phyloP scores from a whole-genome alignment of 2,797 vertebrate genomes.

The Pelobates cultripes region DNA sequence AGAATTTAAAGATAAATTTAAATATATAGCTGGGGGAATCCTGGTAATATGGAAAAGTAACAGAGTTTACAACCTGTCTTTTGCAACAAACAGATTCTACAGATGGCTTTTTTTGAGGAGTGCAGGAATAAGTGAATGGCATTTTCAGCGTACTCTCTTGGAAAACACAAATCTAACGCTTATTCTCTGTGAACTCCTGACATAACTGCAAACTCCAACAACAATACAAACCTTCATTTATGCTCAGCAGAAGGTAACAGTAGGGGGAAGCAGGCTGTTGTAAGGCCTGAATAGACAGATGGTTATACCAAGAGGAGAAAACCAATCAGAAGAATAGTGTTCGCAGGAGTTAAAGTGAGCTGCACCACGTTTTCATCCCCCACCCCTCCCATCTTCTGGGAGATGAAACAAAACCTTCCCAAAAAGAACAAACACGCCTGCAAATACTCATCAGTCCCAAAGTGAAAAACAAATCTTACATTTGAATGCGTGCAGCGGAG shows the following conservation, averaged over 20 bases:
- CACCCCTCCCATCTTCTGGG: slow-evolving; percentile 14
- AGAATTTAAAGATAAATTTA: too few species aligned
- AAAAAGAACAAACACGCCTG: slow-evolving; percentile 33
- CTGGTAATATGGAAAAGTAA: slow-evolving; percentile 54
- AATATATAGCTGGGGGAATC: slow-evolving; percentile 6
- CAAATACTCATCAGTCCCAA: slow-evolving; percentile 49
- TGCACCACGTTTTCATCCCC: slow-evolving; percentile 49
- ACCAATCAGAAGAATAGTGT: slow-evolving; percentile 42
- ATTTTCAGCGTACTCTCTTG: slow-evolving; percentile 55
- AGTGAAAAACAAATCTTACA: slow-evolving; percentile 39
- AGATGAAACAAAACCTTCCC: slow-evolving; percentile 33
- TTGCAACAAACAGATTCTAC: slow-evolving; percentile 57
- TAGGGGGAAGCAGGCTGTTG: slow-evolving; percentile 31
- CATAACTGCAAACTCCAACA: slow-evolving; percentile 44
- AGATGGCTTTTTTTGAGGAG: slow-evolving; percentile 57
- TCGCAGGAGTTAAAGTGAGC: slow-evolving; percentile 59
- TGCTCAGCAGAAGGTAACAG: slow-evolving; percentile 50
- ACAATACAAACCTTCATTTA: slow-evolving; percentile 50
- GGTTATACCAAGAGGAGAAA: slow-evolving; percentile 49
- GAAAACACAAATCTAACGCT: slow-evolving; percentile 49
- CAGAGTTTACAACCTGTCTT: slow-evolving; percentile 25
- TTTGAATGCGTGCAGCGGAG: slow-evolving; percentile 24
- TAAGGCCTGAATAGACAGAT: slow-evolving; percentile 53
- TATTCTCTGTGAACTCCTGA: slow-evolving; percentile 48
- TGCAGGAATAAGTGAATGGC: slow-evolving; percentile 45